These are phyloP conservation scores for Corapipo altera DNA, from an alignment of 2,113 vertebrate genomes.

Conservation along the genomic window DNA sequence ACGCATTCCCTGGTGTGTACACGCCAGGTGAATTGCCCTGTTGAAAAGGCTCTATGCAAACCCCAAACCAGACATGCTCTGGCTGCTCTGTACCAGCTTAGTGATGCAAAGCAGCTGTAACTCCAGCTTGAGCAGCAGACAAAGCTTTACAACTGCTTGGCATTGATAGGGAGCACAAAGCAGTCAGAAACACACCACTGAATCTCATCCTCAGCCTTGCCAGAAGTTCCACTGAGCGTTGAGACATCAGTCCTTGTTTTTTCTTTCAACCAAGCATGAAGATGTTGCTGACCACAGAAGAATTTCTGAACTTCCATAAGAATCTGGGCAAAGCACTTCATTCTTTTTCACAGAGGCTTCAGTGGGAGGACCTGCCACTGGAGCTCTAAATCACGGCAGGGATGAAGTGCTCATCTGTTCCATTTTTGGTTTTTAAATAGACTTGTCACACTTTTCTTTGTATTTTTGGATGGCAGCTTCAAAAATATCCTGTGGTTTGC, in stretches of 20 bases:
- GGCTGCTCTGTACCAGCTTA: not conserved
- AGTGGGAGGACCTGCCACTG: not conserved
- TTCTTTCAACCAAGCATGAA: constrained; percentile 7
- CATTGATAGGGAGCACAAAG: not conserved
- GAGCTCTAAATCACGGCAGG: constrained; percentile 37
- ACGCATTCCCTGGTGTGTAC: rapidly evolving
- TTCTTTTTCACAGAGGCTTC: not conserved
- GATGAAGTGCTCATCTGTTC: constrained; percentile 17
- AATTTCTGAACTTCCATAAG: constrained; percentile 33
- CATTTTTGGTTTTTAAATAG: constrained; percentile 48
- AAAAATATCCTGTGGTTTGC: constrained; percentile 44
- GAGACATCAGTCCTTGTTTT: constrained; percentile 9
- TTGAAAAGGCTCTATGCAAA: not conserved
- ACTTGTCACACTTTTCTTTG: constrained; percentile 44
- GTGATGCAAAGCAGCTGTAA: constrained; percentile 28
- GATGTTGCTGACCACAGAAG: constrained; percentile 34
- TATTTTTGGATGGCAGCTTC: constrained; percentile 43
- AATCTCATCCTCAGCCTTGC: not conserved
- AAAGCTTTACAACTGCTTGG: constrained; percentile 10
- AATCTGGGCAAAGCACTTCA: not conserved
- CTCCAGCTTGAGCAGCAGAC: not conserved
- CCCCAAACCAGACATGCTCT: not conserved
- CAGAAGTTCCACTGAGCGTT: constrained; percentile 23
- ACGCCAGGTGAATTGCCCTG: not conserved
- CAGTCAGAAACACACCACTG: not conserved